Evolutionary conservation across 2,113 vertebrate species (phyloP).

Genomic region (Rutilus rutilus): DNA sequence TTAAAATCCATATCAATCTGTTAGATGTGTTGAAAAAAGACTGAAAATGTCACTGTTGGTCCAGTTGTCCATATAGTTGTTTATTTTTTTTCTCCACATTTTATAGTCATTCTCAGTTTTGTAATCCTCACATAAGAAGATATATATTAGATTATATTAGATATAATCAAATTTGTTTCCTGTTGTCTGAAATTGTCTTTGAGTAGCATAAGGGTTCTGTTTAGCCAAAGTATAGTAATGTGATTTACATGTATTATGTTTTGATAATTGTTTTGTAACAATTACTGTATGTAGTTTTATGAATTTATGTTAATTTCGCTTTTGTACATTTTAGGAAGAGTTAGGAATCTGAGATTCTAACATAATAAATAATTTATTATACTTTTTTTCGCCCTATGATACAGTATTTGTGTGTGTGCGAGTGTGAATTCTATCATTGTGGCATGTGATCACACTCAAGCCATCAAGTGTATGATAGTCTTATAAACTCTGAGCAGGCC

Average conservation of each 20-base stretch:
- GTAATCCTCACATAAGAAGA: neutral
- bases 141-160: no score
- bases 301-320: neutral
- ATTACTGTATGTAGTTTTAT: neutral
- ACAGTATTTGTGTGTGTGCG: neutral
- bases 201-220: neutral
- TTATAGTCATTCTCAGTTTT: constrained; percentile 1
- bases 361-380: constrained; percentile 26
- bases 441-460: neutral
- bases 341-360: constrained; percentile 6
- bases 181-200: neutral
- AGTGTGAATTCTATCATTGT: neutral
- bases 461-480: neutral
- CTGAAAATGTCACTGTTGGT: neutral
- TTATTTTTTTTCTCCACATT: constrained; percentile 6
- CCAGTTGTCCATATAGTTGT: neutral
- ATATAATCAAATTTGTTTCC: neutral
- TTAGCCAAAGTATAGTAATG: neutral
- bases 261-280: neutral
- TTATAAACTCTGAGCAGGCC: neutral
- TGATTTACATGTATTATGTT: neutral
- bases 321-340: constrained; percentile 5
- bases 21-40: neutral
- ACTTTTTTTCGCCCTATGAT: no score
- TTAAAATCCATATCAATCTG: neutral